phyloP scores from a whole-genome alignment of 2,113 vertebrate species.

The Psophia crepitans region DNA sequence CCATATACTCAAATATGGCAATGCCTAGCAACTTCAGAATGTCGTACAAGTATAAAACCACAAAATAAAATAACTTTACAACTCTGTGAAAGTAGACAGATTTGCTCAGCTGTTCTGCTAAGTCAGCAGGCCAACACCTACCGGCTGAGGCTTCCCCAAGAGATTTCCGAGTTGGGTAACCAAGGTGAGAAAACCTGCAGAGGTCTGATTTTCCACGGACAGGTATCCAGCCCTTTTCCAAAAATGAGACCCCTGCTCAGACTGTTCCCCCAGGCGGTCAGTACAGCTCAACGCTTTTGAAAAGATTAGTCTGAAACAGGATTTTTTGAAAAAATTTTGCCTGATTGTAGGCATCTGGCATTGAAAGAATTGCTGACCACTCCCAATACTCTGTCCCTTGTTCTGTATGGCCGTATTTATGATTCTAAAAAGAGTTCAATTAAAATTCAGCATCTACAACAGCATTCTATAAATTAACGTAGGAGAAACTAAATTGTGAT shows the following conservation, averaged over 20 bases:
- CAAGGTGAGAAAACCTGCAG: neutral
- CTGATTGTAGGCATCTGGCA: neutral
- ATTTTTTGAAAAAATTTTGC: neutral
- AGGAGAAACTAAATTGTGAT: slow-evolving; percentile 47
- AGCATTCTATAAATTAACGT: slow-evolving; percentile 45
- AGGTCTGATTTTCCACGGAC: neutral
- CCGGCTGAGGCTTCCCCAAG: neutral
- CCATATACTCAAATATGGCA: slow-evolving; percentile 53
- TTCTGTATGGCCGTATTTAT: neutral
- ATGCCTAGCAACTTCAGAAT: slow-evolving; percentile 37
- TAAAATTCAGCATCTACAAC: slow-evolving; percentile 62
- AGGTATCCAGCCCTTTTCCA: slow-evolving; percentile 39
- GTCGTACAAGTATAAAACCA: slow-evolving; percentile 68
- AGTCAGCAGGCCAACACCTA: neutral
- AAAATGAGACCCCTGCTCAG: slow-evolving; percentile 3
- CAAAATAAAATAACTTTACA: slow-evolving; percentile 66
- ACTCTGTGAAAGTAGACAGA: slow-evolving; percentile 40
- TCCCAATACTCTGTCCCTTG: neutral
- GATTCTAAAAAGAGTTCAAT: slow-evolving; percentile 1
- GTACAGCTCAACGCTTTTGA: neutral
- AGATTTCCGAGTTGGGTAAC: neutral
- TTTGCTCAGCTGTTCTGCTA: slow-evolving; percentile 23
- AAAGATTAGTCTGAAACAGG: neutral
- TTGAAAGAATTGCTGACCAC: neutral
- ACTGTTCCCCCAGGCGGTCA: neutral